A percentile compares a stretch with the other conserved stretches of the same genome.
Evolutionary conservation across 2,888 invertebrate species (phyloP).

Genomic region (Agrochola circellaris): DNA sequence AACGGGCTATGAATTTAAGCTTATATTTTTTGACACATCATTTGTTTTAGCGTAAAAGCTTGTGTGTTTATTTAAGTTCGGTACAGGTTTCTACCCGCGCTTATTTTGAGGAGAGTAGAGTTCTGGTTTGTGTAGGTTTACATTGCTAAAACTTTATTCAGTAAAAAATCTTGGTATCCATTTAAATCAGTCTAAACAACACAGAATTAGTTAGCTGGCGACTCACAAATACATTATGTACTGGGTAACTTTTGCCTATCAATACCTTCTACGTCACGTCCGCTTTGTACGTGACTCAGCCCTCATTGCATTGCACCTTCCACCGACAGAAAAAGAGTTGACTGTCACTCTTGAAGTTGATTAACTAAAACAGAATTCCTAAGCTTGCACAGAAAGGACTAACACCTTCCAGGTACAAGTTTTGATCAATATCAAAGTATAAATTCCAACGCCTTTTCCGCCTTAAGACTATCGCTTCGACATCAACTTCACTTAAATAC

Average conservation of each 20-base stretch:
- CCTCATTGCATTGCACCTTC: not conserved
- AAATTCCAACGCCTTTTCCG: not conserved
- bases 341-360: not conserved
- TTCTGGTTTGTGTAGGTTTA: too few species aligned
- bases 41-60: too few species aligned
- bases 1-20: not conserved
- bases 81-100: too few species aligned
- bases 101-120: too few species aligned
- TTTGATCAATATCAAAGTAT: not conserved
- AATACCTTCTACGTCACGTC: conserved; percentile 3
- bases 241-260: not conserved
- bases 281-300: not conserved
- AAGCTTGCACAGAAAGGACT: not conserved
- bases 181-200: not conserved
- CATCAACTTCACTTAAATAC: not conserved
- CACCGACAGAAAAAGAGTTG: not conserved
- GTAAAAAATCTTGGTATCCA: too few species aligned
- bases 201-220: not conserved
- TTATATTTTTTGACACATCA: not conserved
- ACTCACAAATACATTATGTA: too few species aligned
- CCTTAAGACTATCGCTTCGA: not conserved
- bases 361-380: not conserved
- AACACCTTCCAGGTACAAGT: not conserved
- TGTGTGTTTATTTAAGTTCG: too few species aligned
- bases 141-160: too few species aligned